phyloP scores from a whole-genome alignment of 2,797 vertebrate species.

The Eospalax fontanierii region DNA sequence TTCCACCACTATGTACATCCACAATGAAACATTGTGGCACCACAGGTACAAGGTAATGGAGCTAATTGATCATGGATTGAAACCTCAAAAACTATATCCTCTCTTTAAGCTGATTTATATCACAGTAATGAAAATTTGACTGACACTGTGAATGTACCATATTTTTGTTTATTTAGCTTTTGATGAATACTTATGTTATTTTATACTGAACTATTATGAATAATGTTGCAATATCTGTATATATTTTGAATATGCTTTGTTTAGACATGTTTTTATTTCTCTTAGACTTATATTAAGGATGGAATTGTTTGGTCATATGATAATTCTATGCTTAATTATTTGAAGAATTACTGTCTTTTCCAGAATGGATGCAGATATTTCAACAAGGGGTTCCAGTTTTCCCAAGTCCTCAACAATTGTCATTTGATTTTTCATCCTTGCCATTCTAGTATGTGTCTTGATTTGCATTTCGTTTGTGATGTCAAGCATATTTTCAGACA shows the following conservation, averaged over 20 bases:
- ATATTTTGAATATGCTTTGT: background rate
- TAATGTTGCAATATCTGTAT: background rate
- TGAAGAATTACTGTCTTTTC: background rate
- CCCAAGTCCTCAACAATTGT: background rate
- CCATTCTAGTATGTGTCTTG: background rate
- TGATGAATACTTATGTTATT: background rate
- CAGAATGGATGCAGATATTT: conserved; percentile 4
- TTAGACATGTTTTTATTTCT: background rate
- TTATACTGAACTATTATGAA: background rate
- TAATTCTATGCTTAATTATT: background rate
- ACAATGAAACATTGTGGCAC: background rate
- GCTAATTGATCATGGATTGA: no score
- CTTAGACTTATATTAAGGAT: background rate
- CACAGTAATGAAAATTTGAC: background rate
- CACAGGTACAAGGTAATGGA: background rate
- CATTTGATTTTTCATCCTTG: background rate
- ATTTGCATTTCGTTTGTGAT: background rate
- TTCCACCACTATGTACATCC: background rate
- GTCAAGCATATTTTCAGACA: background rate
- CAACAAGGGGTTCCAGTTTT: background rate
- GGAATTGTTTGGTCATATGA: background rate
- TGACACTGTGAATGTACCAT: background rate
- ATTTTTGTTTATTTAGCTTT: background rate
- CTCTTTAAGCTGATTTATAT: background rate
- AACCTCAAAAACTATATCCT: background rate